phyloP scores from a whole-genome alignment of 2,113 vertebrate genomes.

The Gracilinanus agilis region DNA sequence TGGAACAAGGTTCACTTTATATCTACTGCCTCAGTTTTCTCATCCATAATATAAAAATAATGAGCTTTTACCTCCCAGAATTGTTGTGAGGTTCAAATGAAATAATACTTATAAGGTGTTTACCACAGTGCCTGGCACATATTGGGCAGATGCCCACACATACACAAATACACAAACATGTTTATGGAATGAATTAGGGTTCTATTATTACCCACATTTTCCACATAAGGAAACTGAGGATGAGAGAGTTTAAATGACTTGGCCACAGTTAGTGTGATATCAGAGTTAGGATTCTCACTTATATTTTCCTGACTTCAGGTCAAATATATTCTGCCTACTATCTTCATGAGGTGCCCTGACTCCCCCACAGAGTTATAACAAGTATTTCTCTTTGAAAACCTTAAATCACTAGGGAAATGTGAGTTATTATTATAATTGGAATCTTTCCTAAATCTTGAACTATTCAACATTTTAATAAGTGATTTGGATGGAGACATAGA shows the following conservation, averaged over 20 bases:
- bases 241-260: background rate
- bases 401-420: background rate
- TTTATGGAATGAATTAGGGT: background rate
- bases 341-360: background rate
- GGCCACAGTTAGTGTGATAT: background rate
- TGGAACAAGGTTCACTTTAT: background rate
- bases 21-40: background rate
- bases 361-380: background rate
- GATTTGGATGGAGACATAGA: background rate
- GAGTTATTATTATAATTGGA: background rate
- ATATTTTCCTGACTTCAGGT: background rate
- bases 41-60: background rate
- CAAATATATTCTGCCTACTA: background rate
- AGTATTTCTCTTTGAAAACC: background rate
- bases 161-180: background rate
- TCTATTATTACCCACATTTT: background rate
- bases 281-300: background rate
- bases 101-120: background rate
- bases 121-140: background rate
- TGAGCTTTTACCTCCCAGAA: background rate
- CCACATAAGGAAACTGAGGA: background rate
- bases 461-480: background rate
- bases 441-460: background rate
- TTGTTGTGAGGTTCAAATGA: background rate
- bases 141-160: background rate